Evolutionary conservation across 2,113 vertebrate genomes (phyloP).

Genomic region (Phaethornis superciliosus): DNA sequence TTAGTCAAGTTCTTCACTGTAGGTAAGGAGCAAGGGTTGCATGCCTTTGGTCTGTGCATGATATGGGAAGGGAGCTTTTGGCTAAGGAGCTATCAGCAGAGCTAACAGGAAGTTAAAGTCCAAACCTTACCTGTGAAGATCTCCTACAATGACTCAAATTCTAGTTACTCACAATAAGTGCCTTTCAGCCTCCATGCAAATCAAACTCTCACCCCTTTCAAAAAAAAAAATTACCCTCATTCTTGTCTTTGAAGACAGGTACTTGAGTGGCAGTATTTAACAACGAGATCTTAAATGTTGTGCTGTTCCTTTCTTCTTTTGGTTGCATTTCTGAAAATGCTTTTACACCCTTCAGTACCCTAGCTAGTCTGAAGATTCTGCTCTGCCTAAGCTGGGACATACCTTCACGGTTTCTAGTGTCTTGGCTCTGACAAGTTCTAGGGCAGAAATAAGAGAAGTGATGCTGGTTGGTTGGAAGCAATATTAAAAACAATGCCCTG

Average conservation of each 20-base stretch:
- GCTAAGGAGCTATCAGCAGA: background rate
- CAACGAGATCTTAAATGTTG: background rate
- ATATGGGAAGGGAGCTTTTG: background rate
- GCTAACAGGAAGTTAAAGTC: background rate
- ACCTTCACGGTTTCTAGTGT: background rate
- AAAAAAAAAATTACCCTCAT: background rate
- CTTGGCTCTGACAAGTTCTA: background rate
- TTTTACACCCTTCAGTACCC: background rate
- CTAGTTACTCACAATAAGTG: background rate
- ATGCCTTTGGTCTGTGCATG: background rate
- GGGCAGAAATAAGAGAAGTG: background rate
- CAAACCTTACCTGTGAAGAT: background rate
- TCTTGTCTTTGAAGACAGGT: background rate
- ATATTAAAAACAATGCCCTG: background rate
- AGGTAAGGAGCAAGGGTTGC: background rate
- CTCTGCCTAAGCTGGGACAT: background rate
- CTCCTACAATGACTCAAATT: background rate
- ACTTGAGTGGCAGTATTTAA: background rate
- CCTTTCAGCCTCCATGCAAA: background rate
- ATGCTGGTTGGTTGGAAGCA: background rate
- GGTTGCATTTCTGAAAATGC: background rate
- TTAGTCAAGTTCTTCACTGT: background rate
- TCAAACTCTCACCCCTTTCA: background rate
- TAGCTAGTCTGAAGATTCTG: background rate
- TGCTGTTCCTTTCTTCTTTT: background rate